Evolutionary conservation across 2,888 invertebrate genomes (phyloP).

Genomic region (Microctonus hyperodae): DNA sequence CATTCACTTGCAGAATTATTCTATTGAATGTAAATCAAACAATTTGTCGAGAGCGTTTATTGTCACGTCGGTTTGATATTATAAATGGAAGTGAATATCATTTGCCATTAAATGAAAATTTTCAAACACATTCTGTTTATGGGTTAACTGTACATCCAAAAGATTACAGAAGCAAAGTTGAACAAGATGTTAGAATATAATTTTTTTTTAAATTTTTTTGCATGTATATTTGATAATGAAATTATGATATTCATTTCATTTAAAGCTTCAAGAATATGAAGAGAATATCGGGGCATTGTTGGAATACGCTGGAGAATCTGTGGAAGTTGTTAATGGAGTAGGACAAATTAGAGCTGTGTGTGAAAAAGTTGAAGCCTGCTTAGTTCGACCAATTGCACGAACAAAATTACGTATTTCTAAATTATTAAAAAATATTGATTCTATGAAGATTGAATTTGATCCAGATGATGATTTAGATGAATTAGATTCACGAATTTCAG

Average conservation of each 20-base stretch:
- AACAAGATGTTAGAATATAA: constrained; percentile 42
- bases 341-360: constrained; percentile 40
- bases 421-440: constrained; percentile 36
- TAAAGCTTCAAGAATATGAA: constrained; percentile 45
- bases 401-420: constrained; percentile 41
- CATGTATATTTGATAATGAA: neutral
- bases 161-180: constrained; percentile 39
- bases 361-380: constrained; percentile 48
- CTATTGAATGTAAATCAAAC: constrained; percentile 62
- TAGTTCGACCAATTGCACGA: constrained; percentile 45
- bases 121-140: neutral
- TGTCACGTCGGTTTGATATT: constrained; percentile 62
- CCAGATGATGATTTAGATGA: constrained; percentile 51
- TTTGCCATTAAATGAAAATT: constrained; percentile 25
- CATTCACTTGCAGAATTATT: constrained; percentile 61
- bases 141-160: constrained; percentile 40
- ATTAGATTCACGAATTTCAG: constrained; percentile 39
- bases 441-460: constrained; percentile 49
- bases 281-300: constrained; percentile 45
- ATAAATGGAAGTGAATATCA: constrained; percentile 60
- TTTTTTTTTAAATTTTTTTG: too few species aligned
- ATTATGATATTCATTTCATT: constrained; percentile 11
- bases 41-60: constrained; percentile 61
- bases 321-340: constrained; percentile 44
- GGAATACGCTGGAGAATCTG: constrained; percentile 48